These are phyloP conservation scores for Anticlea derivata DNA, from an alignment of 2,888 invertebrate genomes.

Conservation along the genomic window DNA sequence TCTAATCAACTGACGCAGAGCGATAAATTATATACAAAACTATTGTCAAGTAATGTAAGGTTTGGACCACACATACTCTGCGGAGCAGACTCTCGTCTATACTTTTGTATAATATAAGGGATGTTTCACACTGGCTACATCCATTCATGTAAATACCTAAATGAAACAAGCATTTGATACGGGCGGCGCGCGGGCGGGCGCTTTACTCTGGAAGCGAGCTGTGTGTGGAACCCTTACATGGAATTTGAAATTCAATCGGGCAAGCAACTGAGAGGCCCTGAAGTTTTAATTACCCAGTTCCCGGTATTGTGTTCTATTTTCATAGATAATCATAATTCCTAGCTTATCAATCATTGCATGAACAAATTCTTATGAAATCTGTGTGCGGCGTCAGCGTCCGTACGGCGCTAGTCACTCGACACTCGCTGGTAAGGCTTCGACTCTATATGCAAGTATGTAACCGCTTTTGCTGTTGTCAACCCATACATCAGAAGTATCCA, in stretches of 20 bases:
- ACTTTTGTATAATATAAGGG: too few species aligned
- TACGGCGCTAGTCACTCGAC: conserved; percentile 63
- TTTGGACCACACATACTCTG: too few species aligned
- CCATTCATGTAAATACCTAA: too few species aligned
- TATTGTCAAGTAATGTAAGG: too few species aligned
- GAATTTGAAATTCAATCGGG: conserved; percentile 27
- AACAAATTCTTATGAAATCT: conserved; percentile 67
- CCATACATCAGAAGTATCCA: not conserved
- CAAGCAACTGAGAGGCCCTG: conserved; percentile 16
- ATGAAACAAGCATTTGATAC: too few species aligned
- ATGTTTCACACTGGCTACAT: too few species aligned
- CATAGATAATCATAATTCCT: conserved; percentile 56
- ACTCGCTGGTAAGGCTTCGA: conserved; percentile 61
- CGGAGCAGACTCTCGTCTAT: too few species aligned
- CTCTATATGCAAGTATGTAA: not conserved
- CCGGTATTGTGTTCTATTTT: conserved; percentile 54
- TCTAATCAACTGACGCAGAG: conserved; percentile 29
- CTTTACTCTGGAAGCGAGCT: too few species aligned
- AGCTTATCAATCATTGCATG: conserved; percentile 59
- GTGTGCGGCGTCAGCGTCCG: conserved; percentile 60
- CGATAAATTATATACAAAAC: conserved; percentile 15
- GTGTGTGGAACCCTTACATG: conserved; percentile 3
- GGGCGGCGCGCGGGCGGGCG: too few species aligned
- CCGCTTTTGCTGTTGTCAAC: not conserved
- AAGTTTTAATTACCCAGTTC: conserved; percentile 43